Evolutionary conservation across 1,140 invertebrate species (phyloP).

Genomic region (Gonatopus flavifemur): DNA sequence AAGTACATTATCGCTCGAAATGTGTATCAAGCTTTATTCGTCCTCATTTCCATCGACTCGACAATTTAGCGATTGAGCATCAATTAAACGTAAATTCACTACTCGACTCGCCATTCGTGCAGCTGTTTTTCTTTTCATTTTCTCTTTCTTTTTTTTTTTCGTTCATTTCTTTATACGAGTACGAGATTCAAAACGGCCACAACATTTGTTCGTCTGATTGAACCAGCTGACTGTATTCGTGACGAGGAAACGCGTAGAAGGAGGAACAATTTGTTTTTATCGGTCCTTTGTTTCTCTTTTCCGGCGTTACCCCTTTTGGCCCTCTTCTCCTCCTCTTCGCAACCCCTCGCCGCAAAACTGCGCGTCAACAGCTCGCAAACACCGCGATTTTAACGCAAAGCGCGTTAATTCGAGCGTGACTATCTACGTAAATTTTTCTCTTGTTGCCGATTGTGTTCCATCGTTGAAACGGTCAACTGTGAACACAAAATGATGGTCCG

Average conservation of each 20-base stretch:
- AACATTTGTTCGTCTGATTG: slow-evolving; percentile 31
- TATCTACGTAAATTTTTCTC: slow-evolving; percentile 29
- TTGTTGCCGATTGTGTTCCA: slow-evolving; percentile 16
- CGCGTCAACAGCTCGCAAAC: slow-evolving; percentile 6
- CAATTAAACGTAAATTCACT: too few relatives aligned
- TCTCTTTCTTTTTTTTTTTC: neutral
- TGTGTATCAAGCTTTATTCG: too few relatives aligned
- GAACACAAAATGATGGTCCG: slow-evolving; percentile 8
- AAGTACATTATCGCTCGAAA: too few relatives aligned
- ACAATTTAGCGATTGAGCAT: too few relatives aligned
- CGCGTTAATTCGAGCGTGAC: slow-evolving; percentile 36
- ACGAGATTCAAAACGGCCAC: slow-evolving; percentile 18
- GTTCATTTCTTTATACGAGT: neutral
- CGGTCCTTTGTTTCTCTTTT: slow-evolving; percentile 36
- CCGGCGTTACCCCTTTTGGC: neutral
- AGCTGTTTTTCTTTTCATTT: too few relatives aligned
- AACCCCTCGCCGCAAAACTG: too few relatives aligned
- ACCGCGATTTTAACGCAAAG: slow-evolving; percentile 13
- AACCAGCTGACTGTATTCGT: slow-evolving; percentile 17
- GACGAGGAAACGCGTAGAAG: slow-evolving; percentile 17
- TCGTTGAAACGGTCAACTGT: slow-evolving; percentile 28
- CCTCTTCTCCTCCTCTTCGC: neutral
- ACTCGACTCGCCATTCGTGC: too few relatives aligned
- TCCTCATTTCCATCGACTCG: too few relatives aligned
- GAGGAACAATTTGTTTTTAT: slow-evolving; percentile 38